phyloP scores from a whole-genome alignment of 92 coral and sea anemone genomes.

The Bergia puertoricense region DNA sequence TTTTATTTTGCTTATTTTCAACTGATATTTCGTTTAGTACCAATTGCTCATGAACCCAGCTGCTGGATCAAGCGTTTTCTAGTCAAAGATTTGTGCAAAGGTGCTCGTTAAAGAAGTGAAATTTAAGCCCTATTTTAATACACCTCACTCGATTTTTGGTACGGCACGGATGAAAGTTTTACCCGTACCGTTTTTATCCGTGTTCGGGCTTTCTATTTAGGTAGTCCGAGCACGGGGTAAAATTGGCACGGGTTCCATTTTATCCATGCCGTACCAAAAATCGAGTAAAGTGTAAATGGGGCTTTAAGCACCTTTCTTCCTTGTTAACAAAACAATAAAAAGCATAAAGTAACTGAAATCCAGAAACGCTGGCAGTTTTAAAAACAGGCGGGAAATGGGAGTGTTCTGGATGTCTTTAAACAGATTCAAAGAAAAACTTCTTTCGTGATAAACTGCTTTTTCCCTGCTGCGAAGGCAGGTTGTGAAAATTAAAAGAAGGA shows the following conservation, averaged over 20 bases:
- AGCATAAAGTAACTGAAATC: not conserved
- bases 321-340: not conserved
- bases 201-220: too few species aligned
- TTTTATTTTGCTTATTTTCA: not conserved
- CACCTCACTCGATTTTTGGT: too few species aligned
- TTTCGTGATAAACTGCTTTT: constrained; percentile 14
- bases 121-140: too few species aligned
- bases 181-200: too few species aligned
- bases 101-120: not conserved
- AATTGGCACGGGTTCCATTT: too few species aligned
- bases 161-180: too few species aligned
- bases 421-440: not conserved
- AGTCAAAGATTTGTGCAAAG: too few species aligned
- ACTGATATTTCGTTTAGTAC: not conserved
- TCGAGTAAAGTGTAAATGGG: too few species aligned
- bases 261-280: too few species aligned
- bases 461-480: constrained; percentile 5
- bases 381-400: not conserved
- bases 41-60: not conserved
- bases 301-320: too few species aligned
- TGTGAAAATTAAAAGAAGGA: not conserved
- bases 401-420: not conserved
- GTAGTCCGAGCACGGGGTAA: too few species aligned
- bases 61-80: too few species aligned
- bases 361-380: not conserved